Evolutionary conservation across 1,140 invertebrate species (phyloP), one percentile per base, ranked within the genome.

Genomic region (Agrilus planipennis): DNA sequence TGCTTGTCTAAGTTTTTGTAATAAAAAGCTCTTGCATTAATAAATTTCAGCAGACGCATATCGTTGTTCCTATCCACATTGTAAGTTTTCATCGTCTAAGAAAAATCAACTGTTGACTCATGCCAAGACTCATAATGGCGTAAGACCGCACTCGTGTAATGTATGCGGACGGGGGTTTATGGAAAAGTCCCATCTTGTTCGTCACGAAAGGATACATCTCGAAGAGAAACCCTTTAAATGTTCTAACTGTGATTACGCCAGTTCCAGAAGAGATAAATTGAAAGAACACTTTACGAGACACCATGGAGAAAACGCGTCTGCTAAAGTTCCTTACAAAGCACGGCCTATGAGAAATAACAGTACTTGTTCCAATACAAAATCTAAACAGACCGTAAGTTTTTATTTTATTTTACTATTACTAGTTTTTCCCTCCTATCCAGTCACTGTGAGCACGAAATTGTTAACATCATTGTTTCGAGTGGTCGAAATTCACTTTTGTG

Each of bases 261-360:
- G 74, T 45, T 71, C 73, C 2, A 58, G 79, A 30, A 57, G 75
- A 27, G 79, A 82, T 57, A 80, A 80, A 55, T 54, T 81, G 5
- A 79, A 80, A 50, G 76, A 79, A 50, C 78, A 81, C 53, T 65
- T 72, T 38, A 59, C 65, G 14, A 71, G 76, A 46, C 76, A 79
- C 58, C 77, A 81, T 54, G 62, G 70, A 9, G 63, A 62, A 36
- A 67, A 71, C 48, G 64, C 66, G 14, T 65, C 68, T 30, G 66
- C 67, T 6, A 69, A 70, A 52, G 63, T 64, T 15, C 68, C 69
- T 2, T 71, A 70, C 48, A 70, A 69, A 53, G 67, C 68, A 4
- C 51, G 69, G 28, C 64, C 64, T 0, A 51, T 61, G 45, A 53
- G 60, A 39, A 58, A 53, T n/a, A n/a, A n/a, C n/a, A n/a, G n/a